These are phyloP conservation scores for Gortyna flavago DNA, from an alignment of 2,888 invertebrate species.

Conservation along the genomic window DNA sequence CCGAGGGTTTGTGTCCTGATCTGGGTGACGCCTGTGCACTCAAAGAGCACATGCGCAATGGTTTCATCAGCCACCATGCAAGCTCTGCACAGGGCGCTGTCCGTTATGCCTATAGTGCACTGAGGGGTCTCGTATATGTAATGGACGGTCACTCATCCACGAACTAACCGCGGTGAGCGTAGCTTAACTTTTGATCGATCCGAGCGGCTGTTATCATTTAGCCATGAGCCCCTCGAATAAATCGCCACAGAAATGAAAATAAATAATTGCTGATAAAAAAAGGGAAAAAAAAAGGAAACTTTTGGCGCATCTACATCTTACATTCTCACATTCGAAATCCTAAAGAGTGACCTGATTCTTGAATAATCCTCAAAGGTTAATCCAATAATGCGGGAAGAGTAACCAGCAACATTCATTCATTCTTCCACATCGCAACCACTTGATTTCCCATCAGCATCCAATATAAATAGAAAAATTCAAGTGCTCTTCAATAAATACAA, in stretches of 20 bases:
- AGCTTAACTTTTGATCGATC: not conserved
- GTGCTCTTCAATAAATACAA: slow-evolving; percentile 62
- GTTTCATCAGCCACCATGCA: too few species aligned
- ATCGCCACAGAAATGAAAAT: not conserved
- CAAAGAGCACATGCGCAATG: too few species aligned
- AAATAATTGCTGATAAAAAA: not conserved
- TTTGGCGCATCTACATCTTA: not conserved
- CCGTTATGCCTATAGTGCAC: too few species aligned
- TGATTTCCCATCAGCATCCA: slow-evolving; percentile 59
- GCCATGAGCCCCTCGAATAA: not conserved
- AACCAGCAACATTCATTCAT: slow-evolving; percentile 25
- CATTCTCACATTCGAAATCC: not conserved
- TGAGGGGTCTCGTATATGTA: too few species aligned
- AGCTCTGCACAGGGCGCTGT: too few species aligned
- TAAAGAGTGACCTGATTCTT: not conserved
- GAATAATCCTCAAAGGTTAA: slow-evolving; percentile 14
- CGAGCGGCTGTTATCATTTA: not conserved
- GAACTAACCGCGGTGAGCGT: not conserved
- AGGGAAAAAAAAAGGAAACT: not conserved
- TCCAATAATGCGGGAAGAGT: slow-evolving; percentile 46
- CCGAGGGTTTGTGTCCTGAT: too few species aligned
- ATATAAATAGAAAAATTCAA: slow-evolving; percentile 64
- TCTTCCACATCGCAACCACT: slow-evolving; percentile 37
- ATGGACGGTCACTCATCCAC: not conserved
- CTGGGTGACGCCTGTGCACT: too few species aligned